Conservation (phyloP, 2,888 invertebrate species). For the Apamea crenata region DNA sequence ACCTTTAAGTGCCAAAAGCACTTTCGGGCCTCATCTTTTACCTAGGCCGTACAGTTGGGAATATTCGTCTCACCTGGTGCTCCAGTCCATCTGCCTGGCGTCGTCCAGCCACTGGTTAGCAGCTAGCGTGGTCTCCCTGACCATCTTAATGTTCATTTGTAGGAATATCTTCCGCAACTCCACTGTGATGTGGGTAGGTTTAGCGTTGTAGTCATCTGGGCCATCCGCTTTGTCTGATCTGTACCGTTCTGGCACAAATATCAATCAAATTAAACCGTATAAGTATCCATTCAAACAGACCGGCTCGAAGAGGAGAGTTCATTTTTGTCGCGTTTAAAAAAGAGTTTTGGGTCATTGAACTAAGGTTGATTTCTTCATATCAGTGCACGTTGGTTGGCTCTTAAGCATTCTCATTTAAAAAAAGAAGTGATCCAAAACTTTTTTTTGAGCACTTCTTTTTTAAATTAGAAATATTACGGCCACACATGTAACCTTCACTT, state of each 20-base stretch:
- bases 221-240: slow-evolving; percentile 68
- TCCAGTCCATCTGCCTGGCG: slow-evolving; percentile 88
- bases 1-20: not conserved
- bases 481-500: no score
- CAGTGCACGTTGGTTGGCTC: no score
- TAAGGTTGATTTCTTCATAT: no score
- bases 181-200: slow-evolving; percentile 83
- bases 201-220: slow-evolving; percentile 71
- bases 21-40: not conserved
- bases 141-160: slow-evolving; percentile 86
- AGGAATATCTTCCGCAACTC: slow-evolving; percentile 91
- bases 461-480: no score
- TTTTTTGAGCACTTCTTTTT: no score
- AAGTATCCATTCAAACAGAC: no score
- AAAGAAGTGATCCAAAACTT: no score
- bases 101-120: slow-evolving; percentile 90
- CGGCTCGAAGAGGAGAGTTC: no score
- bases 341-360: no score
- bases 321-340: no score
- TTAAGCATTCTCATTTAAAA: no score
- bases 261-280: no score
- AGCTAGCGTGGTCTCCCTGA: slow-evolving; percentile 88
- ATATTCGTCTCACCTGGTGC: slow-evolving; percentile 71
- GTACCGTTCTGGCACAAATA: slow-evolving; percentile 56
- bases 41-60: not conserved